Percentiles rank a stretch among this genome's conserved stretches.
Conservation (phyloP, 2,797 vertebrate species). For the Gadopsis marmoratus region DNA sequence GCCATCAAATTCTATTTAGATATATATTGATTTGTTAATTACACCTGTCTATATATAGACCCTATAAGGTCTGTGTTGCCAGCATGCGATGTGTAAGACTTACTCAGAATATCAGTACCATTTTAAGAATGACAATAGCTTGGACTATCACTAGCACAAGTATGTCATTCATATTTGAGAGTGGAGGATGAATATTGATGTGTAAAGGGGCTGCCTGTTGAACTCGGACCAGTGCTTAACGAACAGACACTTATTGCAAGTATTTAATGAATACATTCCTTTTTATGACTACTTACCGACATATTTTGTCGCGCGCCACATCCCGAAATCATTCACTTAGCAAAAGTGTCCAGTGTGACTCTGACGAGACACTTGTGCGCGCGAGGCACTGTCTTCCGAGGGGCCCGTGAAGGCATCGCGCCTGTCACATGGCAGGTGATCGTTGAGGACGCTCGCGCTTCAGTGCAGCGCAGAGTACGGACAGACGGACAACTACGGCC, state of each 20-base stretch:
- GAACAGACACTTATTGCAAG: neutral
- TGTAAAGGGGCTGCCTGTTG: neutral
- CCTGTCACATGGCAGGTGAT: slow-evolving; percentile 76
- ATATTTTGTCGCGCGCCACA: neutral
- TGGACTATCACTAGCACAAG: neutral
- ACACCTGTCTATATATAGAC: neutral
- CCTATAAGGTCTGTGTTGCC: neutral
- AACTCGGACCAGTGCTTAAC: too few relatives aligned
- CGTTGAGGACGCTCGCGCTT: slow-evolving; percentile 42
- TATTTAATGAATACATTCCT: neutral
- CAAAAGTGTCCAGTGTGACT: neutral
- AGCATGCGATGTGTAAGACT: neutral
- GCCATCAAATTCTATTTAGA: neutral
- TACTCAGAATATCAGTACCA: neutral
- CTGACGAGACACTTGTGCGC: neutral
- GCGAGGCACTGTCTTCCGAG: slow-evolving; percentile 33
- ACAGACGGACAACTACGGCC: neutral
- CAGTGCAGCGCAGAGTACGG: neutral
- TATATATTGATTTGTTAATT: neutral
- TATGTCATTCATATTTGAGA: neutral
- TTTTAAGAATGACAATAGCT: neutral
- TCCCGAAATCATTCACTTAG: neutral
- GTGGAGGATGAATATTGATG: neutral
- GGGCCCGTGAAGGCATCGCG: slow-evolving; percentile 50
- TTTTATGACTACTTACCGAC: neutral